Evolutionary conservation across 1,140 invertebrate genomes (phyloP).

Genomic region (Araneus ventricosus): DNA sequence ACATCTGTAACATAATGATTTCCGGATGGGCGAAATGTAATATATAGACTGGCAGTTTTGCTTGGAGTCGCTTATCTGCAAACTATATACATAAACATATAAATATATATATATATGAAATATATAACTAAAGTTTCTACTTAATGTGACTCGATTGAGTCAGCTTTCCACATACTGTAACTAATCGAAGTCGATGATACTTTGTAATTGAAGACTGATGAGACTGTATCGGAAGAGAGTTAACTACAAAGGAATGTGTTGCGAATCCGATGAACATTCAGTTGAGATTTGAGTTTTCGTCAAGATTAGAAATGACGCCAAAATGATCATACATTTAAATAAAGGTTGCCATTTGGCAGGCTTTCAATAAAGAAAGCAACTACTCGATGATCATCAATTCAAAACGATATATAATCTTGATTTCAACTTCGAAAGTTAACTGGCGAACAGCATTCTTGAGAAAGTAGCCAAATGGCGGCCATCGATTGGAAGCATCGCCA

Average conservation of each 20-base stretch:
- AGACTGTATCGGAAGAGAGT: not conserved
- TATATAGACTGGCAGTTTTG: not conserved
- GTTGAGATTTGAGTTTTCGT: not conserved
- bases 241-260: not conserved
- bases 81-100: conserved; percentile 4
- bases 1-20: not conserved
- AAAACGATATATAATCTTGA: no score
- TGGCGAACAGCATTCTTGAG: not conserved
- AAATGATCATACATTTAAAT: not conserved
- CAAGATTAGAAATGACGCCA: not conserved
- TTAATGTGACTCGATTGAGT: not conserved
- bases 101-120: conserved; percentile 50
- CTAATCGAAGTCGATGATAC: not conserved
- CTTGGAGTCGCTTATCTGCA: not conserved
- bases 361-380: no score
- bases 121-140: conserved; percentile 53
- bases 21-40: not conserved
- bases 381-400: no score
- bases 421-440: no score
- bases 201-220: not conserved
- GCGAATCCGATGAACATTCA: not conserved
- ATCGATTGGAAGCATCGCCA: not conserved
- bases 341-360: not conserved
- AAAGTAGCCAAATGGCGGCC: not conserved
- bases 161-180: conserved; percentile 3